A percentile compares a stretch with the other conserved stretches of the same genome.
These are phyloP conservation scores for Lasius platythorax DNA, from an alignment of 2,888 invertebrate genomes.

Conservation along the genomic window DNA sequence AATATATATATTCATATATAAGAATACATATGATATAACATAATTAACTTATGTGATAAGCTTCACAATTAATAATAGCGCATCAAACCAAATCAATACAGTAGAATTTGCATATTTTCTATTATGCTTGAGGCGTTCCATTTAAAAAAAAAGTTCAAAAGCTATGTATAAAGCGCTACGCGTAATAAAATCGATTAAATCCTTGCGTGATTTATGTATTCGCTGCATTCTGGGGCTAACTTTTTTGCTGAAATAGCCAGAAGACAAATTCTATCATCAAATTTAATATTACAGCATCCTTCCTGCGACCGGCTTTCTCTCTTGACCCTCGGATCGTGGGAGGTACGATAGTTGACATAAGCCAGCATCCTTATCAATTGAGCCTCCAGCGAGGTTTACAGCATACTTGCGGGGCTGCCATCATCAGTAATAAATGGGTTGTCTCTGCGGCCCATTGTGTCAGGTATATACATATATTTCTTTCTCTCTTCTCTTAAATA, in stretches of 20 bases:
- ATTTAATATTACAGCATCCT: constrained; percentile 58
- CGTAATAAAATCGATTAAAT: constrained; percentile 43
- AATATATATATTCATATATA: no score
- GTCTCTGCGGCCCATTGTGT: constrained; percentile 83
- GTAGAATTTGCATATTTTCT: constrained; percentile 23
- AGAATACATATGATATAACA: not conserved
- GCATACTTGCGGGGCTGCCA: constrained; percentile 82
- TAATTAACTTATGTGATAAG: not conserved
- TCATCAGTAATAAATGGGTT: constrained; percentile 80
- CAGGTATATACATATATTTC: constrained; percentile 59
- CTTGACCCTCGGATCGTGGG: constrained; percentile 81
- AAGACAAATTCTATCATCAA: constrained; percentile 39
- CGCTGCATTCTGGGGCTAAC: constrained; percentile 11
- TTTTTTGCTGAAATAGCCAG: constrained; percentile 43
- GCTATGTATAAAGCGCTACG: not conserved
- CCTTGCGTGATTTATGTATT: constrained; percentile 46
- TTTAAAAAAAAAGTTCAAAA: not conserved
- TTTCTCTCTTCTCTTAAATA: not conserved
- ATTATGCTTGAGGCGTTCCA: constrained; percentile 8
- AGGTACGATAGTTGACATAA: constrained; percentile 80
- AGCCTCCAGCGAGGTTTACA: constrained; percentile 68
- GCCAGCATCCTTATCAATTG: constrained; percentile 83
- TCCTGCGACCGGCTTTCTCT: not conserved
- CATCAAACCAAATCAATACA: constrained; percentile 24
- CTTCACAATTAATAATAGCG: constrained; percentile 15